Evolutionary conservation across 2,888 invertebrate genomes (phyloP), one percentile per base, ranked within the genome.

Genomic region (Spisula subtruncata): DNA sequence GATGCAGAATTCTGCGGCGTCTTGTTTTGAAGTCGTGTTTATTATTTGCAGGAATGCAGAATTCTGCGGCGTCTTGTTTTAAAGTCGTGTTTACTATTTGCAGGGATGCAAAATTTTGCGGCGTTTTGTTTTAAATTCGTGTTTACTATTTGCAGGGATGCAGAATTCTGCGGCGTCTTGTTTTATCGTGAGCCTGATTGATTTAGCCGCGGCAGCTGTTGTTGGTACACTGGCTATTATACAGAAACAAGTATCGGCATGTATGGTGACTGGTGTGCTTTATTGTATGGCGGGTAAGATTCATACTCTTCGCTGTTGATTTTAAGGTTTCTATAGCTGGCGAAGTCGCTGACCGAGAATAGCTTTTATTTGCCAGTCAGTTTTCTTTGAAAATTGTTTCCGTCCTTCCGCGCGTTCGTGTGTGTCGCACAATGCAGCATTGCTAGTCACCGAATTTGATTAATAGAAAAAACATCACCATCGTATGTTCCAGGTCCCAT

Each of bases 11-110:
- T 97, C 99, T 93, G 99, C 99, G 88, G 99, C 99, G 97, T 99
- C 99, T 18, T 99, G 99, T 97, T 98, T 98, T 81, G 97, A n/a
- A n/a, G n/a, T n/a, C n/a, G n/a, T n/a, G n/a, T n/a, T n/a, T n/a
- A n/a, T n/a, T n/a, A n/a, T n/a, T n/a, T n/a, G 0, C 97, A 99
- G 99, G 99, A 96, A 99, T 99, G 98, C 99, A 99, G 97, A 99
- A 99, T 97, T 97, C 99, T 93, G 99, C 99, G 88, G 99, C 99
- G 97, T 99, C 99, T 18, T 99, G 99, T 97, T 98, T 98, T 81
- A 97, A n/a, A n/a, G n/a, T n/a, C n/a, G n/a, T n/a, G n/a, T n/a
- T n/a, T n/a, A n/a, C n/a, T n/a, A n/a, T n/a, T n/a, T n/a, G 0
- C 97, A 99, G 99, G 99, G 96, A 99, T 99, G 98, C 99, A 99